These are phyloP conservation scores for Idaea biselata DNA, from an alignment of 2,888 invertebrate species.

Conservation along the genomic window DNA sequence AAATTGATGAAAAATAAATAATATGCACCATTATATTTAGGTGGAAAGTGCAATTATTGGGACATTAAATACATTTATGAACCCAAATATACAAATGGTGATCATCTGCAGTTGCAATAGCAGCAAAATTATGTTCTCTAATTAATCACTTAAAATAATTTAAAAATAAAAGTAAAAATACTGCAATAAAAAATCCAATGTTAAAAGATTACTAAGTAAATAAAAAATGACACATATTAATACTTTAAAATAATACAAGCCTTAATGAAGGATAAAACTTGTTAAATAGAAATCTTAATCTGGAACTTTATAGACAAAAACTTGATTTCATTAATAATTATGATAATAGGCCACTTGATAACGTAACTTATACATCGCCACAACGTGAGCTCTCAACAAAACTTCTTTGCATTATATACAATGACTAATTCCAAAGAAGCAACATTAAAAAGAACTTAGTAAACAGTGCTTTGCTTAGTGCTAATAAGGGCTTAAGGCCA, in stretches of 20 bases:
- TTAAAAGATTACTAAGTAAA: slow-evolving; percentile 46
- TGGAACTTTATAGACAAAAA: slow-evolving; percentile 60
- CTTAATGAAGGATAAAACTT: slow-evolving; percentile 53
- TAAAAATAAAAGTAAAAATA: slow-evolving; percentile 34
- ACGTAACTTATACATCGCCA: slow-evolving; percentile 57
- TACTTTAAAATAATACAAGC: slow-evolving; percentile 75
- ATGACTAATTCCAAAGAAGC: slow-evolving; percentile 70
- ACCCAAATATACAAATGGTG: slow-evolving; percentile 23
- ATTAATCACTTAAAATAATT: slow-evolving; percentile 32
- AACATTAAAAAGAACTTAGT: slow-evolving; percentile 69
- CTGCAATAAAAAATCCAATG: slow-evolving; percentile 38
- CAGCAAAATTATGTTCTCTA: slow-evolving; percentile 29
- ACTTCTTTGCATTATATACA: slow-evolving; percentile 70
- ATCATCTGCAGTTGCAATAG: slow-evolving; percentile 26
- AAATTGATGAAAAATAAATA: slow-evolving; percentile 29
- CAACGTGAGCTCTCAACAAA: slow-evolving; percentile 64
- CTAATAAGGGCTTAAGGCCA: slow-evolving; percentile 50
- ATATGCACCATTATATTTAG: slow-evolving; percentile 19
- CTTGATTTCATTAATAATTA: slow-evolving; percentile 53
- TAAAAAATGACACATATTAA: slow-evolving; percentile 57
- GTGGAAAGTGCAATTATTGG: slow-evolving; percentile 12
- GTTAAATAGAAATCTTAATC: slow-evolving; percentile 69
- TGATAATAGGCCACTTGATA: slow-evolving; percentile 70
- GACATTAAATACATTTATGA: slow-evolving; percentile 14
- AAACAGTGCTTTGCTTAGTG: slow-evolving; percentile 70